phyloP scores from a whole-genome alignment of 1,140 invertebrate species.

The Papilio polytes region DNA sequence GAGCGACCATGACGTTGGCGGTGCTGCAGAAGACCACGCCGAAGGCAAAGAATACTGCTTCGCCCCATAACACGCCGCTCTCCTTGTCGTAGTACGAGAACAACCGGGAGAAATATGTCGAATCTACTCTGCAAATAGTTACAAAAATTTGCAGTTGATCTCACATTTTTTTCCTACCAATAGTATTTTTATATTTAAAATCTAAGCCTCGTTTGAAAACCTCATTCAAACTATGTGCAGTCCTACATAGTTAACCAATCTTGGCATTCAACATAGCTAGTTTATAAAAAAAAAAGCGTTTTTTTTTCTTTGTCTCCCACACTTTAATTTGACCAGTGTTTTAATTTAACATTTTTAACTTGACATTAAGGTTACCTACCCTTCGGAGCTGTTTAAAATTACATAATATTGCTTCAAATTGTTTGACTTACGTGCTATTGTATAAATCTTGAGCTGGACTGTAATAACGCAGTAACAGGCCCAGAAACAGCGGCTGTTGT shows the following conservation, averaged over 20 bases:
- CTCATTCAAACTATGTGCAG: too few relatives aligned
- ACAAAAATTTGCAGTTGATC: neutral
- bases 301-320: too few relatives aligned
- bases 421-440: slow-evolving; percentile 61
- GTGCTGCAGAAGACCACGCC: slow-evolving; percentile 87
- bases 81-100: slow-evolving; percentile 83
- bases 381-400: neutral
- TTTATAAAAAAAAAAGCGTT: too few relatives aligned
- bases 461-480: slow-evolving; percentile 71
- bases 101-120: slow-evolving; percentile 72
- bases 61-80: slow-evolving; percentile 74
- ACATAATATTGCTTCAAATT: slow-evolving; percentile 13
- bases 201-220: too few relatives aligned
- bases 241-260: too few relatives aligned
- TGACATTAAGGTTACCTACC: too few relatives aligned
- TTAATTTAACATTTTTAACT: too few relatives aligned
- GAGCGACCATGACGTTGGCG: slow-evolving; percentile 86
- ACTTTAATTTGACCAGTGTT: neutral
- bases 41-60: slow-evolving; percentile 85
- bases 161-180: neutral
- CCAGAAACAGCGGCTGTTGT: slow-evolving; percentile 76
- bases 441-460: slow-evolving; percentile 62
- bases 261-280: neutral
- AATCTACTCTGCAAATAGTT: slow-evolving; percentile 51
- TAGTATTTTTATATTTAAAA: too few relatives aligned